Base-by-base conservation (phyloP, 2,797 vertebrate species). In the Darevskia nairensis region DNA sequence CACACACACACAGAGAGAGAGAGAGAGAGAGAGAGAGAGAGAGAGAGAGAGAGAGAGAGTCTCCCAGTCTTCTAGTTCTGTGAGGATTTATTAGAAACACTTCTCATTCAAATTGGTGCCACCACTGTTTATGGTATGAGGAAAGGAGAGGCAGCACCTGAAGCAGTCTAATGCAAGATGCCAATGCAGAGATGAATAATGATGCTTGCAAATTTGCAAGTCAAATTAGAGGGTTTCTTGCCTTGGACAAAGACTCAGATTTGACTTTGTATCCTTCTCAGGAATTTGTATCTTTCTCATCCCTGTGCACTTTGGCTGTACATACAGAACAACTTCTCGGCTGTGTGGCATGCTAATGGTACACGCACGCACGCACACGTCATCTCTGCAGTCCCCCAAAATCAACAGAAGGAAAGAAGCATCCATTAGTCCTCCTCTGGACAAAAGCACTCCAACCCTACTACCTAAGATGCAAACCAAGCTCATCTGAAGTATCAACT, bases 161-260 rank as follows among this genome's bases (percentile, higher is more conserved):
- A 64, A 81, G 35, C 64, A 41, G 8, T 27, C 81, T 76, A 89
- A 89, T 76, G 72, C 78, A 89, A 64, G 84, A 82, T 76, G 88
- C 86, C 84, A 86, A 75, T 25, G 19, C 78, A 76, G 78, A 69
- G 79, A 76, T 89, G 88, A 89, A 75, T 69, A 76, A 89, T 89
- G 41, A 71, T 27, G 71, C 61, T 82, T 25, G 55, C 32, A 55
- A 68, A 89, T 89, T 89, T 89, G 88, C 88, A 89, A 89, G 88
- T 75, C 88, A 89, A 89, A 89, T 85, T 6, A 85, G 78, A 68
- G 11, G 72, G 64, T 27, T 75, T 76, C 59, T 87, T 89, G 44
- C 61, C 59, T 68, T 66, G 71, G 32, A 61, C 82, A 84, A 84
- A 88, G 82, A 55, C 29, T 27, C 59, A 21, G 23, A 75, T 4